Evolutionary conservation across 2,113 vertebrate genomes (phyloP), one percentile per base, ranked within the genome.

Genomic region (Muntiacus reevesi): DNA sequence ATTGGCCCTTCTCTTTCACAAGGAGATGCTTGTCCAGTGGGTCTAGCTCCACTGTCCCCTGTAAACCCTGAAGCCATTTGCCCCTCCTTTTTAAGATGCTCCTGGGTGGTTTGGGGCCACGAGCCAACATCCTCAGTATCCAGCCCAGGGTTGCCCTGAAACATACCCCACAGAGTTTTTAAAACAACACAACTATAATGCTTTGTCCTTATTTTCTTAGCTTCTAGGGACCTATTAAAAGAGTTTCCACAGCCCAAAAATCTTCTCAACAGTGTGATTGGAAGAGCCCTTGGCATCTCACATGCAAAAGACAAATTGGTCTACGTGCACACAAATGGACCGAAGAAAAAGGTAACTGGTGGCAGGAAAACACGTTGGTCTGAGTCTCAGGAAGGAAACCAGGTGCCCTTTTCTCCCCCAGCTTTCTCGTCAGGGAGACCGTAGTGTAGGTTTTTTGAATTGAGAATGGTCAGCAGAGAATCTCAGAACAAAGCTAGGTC

Each of bases 211-310:
- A 62, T 27, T 45, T 28, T 95, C 87, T 60, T 96, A 99, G 99
- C 97, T 93, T 98, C 96, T 43, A 87, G 98, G 55, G 98, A 99
- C 92, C 98, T 99, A 47, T 91, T 99, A 90, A 99, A 99, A 98
- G 99, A 99, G 96, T 99, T 99, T 95, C 99, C 99, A 87, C 98
- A 99, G 79, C 99, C 99, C 6, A 99, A 99, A 98, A 98, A 98
- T 92, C 99, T 99, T 19, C 98, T 99, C 89, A 98, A 99, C 98
- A 99, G 98, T 0, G 99, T 99, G 40, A 98, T 99, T 52, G 99
- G 99, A 87, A 98, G 99, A 81, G 99, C 99, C 8, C 98, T 99
- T 54, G 99, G 99, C 87, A 98, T 99, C 89, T 99, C 98, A 14
- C 99, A 99, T 90, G 98, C 99, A 0, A 99, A 99, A 88, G 98